phyloP scores from a whole-genome alignment of 1,140 invertebrate species.

The Heliconius nattereri region DNA sequence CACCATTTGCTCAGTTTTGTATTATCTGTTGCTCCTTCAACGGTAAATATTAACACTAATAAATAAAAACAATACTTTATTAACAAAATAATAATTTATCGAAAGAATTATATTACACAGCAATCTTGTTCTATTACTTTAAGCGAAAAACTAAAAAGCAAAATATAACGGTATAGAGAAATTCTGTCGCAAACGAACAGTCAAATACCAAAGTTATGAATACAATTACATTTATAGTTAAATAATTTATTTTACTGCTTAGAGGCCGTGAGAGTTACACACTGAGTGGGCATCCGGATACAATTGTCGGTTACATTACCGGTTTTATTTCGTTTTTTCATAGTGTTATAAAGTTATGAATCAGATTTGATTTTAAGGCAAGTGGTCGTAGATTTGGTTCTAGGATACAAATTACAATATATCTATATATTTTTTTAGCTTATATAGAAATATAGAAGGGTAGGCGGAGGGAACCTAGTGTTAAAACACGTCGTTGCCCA shows the following conservation, averaged over 20 bases:
- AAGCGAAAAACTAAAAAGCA: not conserved
- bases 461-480: too few species aligned
- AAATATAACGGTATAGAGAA: conserved; percentile 20
- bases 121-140: not conserved
- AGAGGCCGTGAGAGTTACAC: conserved; percentile 29
- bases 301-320: conserved; percentile 18
- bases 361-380: not conserved
- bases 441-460: not conserved
- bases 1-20: too few species aligned
- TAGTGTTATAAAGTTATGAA: not conserved
- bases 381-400: not conserved
- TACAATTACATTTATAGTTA: conserved; percentile 30
- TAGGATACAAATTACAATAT: not conserved
- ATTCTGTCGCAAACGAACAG: conserved; percentile 19
- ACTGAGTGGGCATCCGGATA: conserved; percentile 27
- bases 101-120: too few species aligned
- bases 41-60: too few species aligned
- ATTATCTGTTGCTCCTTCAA: too few species aligned
- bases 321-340: conserved; percentile 1
- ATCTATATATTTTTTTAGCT: too few species aligned
- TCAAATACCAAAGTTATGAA: conserved; percentile 27
- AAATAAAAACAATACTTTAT: too few species aligned
- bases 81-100: too few species aligned
- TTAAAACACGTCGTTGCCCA: too few species aligned
- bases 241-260: conserved; percentile 30